These are phyloP conservation scores for Nothobranchius kuhntae DNA, from an alignment of 2,113 vertebrate species.

Conservation along the genomic window DNA sequence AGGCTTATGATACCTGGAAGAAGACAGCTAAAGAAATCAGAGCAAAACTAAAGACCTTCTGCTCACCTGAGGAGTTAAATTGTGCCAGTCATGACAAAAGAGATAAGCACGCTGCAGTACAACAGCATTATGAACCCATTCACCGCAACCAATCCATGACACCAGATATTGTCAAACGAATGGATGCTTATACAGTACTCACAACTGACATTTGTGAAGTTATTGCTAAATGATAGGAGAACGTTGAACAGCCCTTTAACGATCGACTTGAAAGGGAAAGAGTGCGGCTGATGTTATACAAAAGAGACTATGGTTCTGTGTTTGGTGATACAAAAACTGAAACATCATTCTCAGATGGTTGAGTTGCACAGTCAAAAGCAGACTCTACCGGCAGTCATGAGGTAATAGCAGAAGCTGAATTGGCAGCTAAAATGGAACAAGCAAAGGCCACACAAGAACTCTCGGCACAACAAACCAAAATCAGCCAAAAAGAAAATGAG, in stretches of 20 bases:
- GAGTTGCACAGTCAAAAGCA: accelerated
- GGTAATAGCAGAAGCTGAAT: background rate
- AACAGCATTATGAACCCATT: background rate
- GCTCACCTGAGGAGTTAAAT: background rate
- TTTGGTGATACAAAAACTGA: background rate
- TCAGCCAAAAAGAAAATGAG: no score
- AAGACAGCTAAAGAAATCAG: background rate
- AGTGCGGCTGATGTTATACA: background rate
- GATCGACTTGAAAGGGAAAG: background rate
- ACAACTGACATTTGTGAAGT: background rate
- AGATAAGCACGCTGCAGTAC: background rate
- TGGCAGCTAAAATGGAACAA: background rate
- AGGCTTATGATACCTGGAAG: background rate
- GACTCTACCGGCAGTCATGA: no score
- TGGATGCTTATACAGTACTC: background rate
- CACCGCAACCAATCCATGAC: background rate
- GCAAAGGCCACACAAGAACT: background rate
- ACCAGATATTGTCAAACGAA: background rate
- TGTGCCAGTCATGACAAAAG: background rate
- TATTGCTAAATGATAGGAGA: background rate
- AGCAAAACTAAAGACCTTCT: background rate
- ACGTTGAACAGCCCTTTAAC: background rate
- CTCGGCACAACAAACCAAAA: no score
- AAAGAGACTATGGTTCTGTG: background rate
- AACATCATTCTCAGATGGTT: background rate